These are phyloP conservation scores for Jaculus jaculus DNA, from an alignment of 2,113 vertebrate genomes.

Conservation along the genomic window DNA sequence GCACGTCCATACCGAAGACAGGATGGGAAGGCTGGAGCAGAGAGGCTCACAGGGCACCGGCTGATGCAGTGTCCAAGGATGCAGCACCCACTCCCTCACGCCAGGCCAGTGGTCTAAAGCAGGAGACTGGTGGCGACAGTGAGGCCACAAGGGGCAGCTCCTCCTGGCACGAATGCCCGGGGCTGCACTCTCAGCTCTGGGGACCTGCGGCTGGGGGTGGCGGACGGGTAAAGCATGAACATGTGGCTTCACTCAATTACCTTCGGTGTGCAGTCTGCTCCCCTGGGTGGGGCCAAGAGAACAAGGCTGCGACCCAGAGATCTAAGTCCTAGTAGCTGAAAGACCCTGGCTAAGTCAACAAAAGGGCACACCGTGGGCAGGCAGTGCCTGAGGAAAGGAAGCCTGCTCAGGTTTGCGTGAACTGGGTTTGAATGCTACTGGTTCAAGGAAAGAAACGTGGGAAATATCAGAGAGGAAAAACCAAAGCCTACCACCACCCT, in stretches of 20 bases:
- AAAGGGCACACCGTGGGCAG: neutral
- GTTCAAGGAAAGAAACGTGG: neutral
- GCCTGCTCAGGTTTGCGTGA: neutral
- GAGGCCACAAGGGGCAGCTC: neutral
- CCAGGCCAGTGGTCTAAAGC: neutral
- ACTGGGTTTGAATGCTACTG: neutral
- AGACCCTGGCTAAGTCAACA: conserved; percentile 14
- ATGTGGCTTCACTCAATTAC: neutral
- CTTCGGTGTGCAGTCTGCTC: fast-evolving
- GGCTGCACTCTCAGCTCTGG: neutral
- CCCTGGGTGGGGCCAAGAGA: neutral
- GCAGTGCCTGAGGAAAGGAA: neutral
- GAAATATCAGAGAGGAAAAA: neutral
- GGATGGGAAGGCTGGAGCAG: neutral
- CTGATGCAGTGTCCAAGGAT: neutral
- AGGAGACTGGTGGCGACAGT: neutral
- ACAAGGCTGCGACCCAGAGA: neutral
- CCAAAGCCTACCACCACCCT: neutral
- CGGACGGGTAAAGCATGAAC: too few relatives aligned
- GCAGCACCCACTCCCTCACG: neutral
- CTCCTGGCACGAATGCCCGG: too few relatives aligned
- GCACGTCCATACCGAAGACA: neutral
- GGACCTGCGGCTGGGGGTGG: neutral
- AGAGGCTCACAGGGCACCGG: neutral
- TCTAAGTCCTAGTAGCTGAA: neutral